Conservation (phyloP, 2,113 vertebrate species). For the Meleagris gallopavo region DNA sequence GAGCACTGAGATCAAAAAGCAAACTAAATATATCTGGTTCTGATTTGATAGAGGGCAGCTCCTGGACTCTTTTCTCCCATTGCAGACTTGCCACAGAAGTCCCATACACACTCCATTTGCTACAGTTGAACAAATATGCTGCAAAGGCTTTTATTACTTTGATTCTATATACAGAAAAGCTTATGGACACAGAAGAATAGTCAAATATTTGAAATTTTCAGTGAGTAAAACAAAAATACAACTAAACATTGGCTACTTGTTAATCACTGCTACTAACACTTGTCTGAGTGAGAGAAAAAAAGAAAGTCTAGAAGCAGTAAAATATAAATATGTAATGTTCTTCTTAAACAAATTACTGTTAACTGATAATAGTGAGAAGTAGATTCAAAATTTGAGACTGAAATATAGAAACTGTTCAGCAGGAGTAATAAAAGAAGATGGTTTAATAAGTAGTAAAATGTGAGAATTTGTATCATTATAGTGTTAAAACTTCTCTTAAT, state of each 20-base stretch:
- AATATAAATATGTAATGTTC: not conserved
- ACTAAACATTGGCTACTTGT: fast-evolving
- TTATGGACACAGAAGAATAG: not conserved
- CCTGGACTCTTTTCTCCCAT: not conserved
- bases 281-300: not conserved
- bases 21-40: not conserved
- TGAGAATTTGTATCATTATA: not conserved
- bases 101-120: not conserved
- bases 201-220: not conserved
- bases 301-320: not conserved
- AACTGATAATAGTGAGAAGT: not conserved
- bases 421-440: not conserved
- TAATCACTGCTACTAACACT: not conserved
- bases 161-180: not conserved
- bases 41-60: not conserved
- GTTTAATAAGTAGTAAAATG: not conserved
- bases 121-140: not conserved
- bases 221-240: not conserved
- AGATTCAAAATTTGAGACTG: not conserved
- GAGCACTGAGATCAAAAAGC: not conserved
- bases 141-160: not conserved
- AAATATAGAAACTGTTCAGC: not conserved
- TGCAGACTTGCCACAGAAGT: not conserved
- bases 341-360: not conserved
- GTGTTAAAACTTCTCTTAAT: not conserved